A percentile compares a stretch with the other conserved stretches of the same genome.
Conservation (phyloP, 2,888 invertebrate genomes). For the Acrobeloides nanus region DNA sequence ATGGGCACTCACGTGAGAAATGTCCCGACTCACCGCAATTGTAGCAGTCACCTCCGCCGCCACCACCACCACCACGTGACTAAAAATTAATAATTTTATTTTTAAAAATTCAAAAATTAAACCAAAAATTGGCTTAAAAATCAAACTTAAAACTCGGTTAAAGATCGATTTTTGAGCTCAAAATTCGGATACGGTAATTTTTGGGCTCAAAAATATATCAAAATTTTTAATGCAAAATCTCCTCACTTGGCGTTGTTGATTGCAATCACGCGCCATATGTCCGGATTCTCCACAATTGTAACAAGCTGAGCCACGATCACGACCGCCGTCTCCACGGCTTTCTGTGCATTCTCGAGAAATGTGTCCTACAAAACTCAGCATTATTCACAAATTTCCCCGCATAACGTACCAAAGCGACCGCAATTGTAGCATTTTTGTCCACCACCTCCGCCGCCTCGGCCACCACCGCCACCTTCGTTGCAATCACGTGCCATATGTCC, state of each 20-base stretch:
- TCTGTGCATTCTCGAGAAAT: constrained; percentile 5
- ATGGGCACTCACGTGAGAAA: constrained; percentile 40
- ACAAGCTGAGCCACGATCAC: constrained; percentile 4
- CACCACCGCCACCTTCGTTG: constrained; percentile 13
- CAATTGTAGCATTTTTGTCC: constrained; percentile 29
- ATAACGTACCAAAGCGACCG: constrained; percentile 5
- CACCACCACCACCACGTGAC: constrained; percentile 5
- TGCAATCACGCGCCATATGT: constrained; percentile 16
- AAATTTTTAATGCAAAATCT: too few relatives aligned
- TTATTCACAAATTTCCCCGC: too few relatives aligned
- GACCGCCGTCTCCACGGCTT: not conserved
- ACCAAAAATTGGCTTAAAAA: not conserved
- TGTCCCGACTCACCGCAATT: constrained; percentile 43
- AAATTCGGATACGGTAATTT: not conserved
- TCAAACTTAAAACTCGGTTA: not conserved
- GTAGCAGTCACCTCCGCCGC: constrained; percentile 30
- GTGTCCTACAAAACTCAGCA: constrained; percentile 4
- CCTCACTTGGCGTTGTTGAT: not conserved
- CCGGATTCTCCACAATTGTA: constrained; percentile 17
- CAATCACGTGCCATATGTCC: constrained; percentile 47
- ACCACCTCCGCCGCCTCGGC: constrained; percentile 7
- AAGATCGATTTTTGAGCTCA: constrained; percentile 1
- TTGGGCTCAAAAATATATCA: not conserved
- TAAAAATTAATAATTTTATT: not conserved
- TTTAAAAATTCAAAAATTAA: not conserved